Evolutionary conservation across 2,888 invertebrate genomes (phyloP).

Genomic region (Aphrophora alni): DNA sequence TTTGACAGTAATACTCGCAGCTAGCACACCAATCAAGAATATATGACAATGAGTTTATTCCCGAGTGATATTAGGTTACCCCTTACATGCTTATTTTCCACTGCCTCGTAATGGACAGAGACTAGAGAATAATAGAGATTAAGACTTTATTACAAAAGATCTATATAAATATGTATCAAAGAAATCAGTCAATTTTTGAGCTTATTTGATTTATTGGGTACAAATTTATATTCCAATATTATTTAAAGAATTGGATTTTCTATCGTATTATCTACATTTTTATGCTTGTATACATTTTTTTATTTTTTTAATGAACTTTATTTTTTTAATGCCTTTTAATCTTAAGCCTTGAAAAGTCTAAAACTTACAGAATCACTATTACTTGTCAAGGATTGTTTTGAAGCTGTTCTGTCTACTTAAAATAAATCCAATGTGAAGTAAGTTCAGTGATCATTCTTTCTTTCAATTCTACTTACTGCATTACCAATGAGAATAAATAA

Average conservation of each 20-base stretch:
- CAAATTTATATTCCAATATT: neutral
- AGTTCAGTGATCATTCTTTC: too few relatives aligned
- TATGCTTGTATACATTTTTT: neutral
- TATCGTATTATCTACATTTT: neutral
- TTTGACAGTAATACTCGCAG: constrained; percentile 20
- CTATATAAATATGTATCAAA: neutral
- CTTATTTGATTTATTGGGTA: neutral
- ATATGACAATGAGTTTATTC: constrained; percentile 30
- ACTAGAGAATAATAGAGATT: constrained; percentile 21
- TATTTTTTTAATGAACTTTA: neutral
- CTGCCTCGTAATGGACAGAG: constrained; percentile 1
- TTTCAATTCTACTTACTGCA: too few relatives aligned
- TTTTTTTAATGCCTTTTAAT: neutral
- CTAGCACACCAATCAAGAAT: constrained; percentile 12
- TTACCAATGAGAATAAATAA: too few relatives aligned
- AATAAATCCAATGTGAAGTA: neutral
- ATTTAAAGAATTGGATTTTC: neutral
- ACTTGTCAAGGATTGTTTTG: neutral
- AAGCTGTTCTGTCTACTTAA: neutral
- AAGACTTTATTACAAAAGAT: constrained; percentile 23
- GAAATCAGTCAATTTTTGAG: neutral
- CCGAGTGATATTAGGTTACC: neutral
- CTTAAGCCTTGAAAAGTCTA: neutral
- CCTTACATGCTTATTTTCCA: neutral
- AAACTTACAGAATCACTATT: neutral